Evolutionary conservation across 1,140 invertebrate species (phyloP).

Genomic region (Eueides isabella): DNA sequence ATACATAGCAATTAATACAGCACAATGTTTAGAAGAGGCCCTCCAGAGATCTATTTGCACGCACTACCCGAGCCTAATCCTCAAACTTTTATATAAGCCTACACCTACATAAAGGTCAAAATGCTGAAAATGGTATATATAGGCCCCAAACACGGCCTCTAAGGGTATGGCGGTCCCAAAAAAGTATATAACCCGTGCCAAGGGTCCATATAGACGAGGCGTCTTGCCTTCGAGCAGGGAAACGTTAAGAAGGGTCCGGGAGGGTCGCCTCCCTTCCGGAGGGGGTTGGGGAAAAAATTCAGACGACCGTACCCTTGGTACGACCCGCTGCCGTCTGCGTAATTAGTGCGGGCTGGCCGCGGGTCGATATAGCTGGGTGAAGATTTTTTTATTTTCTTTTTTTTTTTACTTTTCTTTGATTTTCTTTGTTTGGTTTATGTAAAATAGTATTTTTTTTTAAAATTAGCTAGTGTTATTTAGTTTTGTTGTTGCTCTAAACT

Average conservation of each 20-base stretch:
- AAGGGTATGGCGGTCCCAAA: slow-evolving; percentile 77
- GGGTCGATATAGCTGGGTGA: slow-evolving; percentile 57
- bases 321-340: slow-evolving; percentile 76
- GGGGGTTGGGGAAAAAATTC: slow-evolving; percentile 78
- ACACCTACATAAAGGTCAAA: slow-evolving; percentile 63
- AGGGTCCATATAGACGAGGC: slow-evolving; percentile 73
- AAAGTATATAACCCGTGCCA: slow-evolving; percentile 79
- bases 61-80: slow-evolving; percentile 42
- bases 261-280: slow-evolving; percentile 62
- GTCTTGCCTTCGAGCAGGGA: slow-evolving; percentile 76
- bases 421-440: neutral
- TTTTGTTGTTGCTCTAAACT: neutral
- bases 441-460: neutral
- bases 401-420: neutral
- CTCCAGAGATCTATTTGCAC: slow-evolving; percentile 43
- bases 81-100: slow-evolving; percentile 51
- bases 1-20: slow-evolving; percentile 40
- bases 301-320: slow-evolving; percentile 75
- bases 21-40: slow-evolving; percentile 40
- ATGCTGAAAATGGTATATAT: slow-evolving; percentile 70
- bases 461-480: neutral
- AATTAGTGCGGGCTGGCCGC: slow-evolving; percentile 68
- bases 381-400: slow-evolving; percentile 1
- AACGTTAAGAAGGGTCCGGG: slow-evolving; percentile 80
- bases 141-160: slow-evolving; percentile 71